A percentile compares a stretch with the other conserved stretches of the same genome.
Evolutionary conservation across 2,888 invertebrate genomes (phyloP).

Genomic region (Subacronicta megacephala): DNA sequence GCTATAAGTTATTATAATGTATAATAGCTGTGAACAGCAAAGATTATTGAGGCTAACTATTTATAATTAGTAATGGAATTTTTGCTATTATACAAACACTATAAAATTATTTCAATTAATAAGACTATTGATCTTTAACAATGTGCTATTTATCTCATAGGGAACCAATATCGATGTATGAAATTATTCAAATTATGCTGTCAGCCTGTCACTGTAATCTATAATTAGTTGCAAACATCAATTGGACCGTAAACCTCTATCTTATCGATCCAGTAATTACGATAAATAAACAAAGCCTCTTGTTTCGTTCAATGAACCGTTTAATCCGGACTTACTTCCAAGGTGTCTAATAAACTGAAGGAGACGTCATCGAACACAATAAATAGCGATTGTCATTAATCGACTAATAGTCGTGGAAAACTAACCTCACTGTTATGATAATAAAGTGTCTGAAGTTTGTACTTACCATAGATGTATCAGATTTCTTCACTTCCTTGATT

Average conservation of each 20-base stretch:
- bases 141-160: constrained; percentile 34
- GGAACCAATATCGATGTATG: constrained; percentile 29
- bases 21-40: neutral
- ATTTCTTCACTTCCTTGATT: constrained; percentile 91
- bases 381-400: constrained; percentile 13
- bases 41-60: constrained; percentile 10
- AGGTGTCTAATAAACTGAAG: constrained; percentile 52
- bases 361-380: constrained; percentile 19
- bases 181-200: constrained; percentile 43
- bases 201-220: constrained; percentile 52
- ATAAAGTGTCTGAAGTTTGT: constrained; percentile 31
- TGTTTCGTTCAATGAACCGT: constrained; percentile 70
- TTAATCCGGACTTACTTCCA: constrained; percentile 57
- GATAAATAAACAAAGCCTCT: constrained; percentile 62
- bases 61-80: constrained; percentile 34
- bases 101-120: constrained; percentile 5
- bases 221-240: constrained; percentile 62
- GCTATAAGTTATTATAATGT: constrained; percentile 6
- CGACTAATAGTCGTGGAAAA: constrained; percentile 15
- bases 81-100: constrained; percentile 16
- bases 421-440: constrained; percentile 32
- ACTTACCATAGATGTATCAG: constrained; percentile 76
- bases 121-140: constrained; percentile 25
- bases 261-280: constrained; percentile 64
- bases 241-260: constrained; percentile 60